phyloP scores from a whole-genome alignment of 2,797 vertebrate species.

The Pseudochaenichthys georgianus region DNA sequence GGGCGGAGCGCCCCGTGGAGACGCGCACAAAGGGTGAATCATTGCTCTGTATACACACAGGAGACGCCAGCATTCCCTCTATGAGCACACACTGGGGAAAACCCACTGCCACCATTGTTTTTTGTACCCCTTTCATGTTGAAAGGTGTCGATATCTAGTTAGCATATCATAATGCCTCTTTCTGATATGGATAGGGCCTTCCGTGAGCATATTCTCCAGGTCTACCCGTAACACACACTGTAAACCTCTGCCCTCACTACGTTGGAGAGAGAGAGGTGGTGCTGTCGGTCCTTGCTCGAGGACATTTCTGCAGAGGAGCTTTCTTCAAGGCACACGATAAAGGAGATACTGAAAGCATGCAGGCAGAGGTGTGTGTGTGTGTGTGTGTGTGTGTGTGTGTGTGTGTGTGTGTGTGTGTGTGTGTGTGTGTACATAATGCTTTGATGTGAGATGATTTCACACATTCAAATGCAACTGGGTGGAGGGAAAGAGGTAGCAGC shows the following conservation, averaged over 20 bases:
- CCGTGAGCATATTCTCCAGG: slow-evolving; percentile 29
- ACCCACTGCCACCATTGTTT: slow-evolving; percentile 44
- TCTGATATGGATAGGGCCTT: slow-evolving; percentile 25
- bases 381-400: too few species aligned
- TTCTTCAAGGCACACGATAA: slow-evolving; percentile 45
- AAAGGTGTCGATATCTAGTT: slow-evolving; percentile 63
- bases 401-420: neutral
- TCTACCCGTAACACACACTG: slow-evolving; percentile 51
- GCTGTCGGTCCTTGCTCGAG: slow-evolving; percentile 60
- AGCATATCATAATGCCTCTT: slow-evolving; percentile 58
- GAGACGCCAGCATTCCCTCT: slow-evolving; percentile 28
- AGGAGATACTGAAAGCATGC: slow-evolving; percentile 19
- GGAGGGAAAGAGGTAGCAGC: neutral
- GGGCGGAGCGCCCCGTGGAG: slow-evolving; percentile 48
- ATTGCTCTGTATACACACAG: slow-evolving; percentile 59
- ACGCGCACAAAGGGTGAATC: slow-evolving; percentile 60
- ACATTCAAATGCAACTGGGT: slow-evolving; percentile 18
- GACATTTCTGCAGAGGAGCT: slow-evolving; percentile 49
- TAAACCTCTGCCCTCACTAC: slow-evolving; percentile 35
- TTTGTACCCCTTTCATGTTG: slow-evolving; percentile 32
- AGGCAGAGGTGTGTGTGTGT: slow-evolving; percentile 1
- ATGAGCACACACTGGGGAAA: slow-evolving; percentile 59
- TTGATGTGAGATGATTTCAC: slow-evolving; percentile 12
- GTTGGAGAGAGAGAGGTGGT: slow-evolving; percentile 9
- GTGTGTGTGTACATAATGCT: slow-evolving; percentile 10